Base-by-base conservation (phyloP, 2,113 vertebrate genomes). In the Lophura nycthemera region DNA sequence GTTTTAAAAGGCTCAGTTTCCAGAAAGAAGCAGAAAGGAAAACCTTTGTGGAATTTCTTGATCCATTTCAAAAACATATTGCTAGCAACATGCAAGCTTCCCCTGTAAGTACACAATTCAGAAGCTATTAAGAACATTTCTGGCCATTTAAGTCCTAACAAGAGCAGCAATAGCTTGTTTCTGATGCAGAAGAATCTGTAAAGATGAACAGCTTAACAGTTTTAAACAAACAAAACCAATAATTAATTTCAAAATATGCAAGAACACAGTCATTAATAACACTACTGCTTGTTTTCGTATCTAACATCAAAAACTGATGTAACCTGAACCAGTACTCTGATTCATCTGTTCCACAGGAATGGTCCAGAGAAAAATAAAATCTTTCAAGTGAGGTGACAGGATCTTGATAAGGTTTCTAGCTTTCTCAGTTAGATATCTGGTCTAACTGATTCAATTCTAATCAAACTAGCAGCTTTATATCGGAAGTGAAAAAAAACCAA, bases 1-100 rank as follows among this genome's bases (percentile, higher is more conserved):
- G 21, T 60, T 89, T 88, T 47, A 67, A 95, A 94, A 95, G 57
- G 61, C 71, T 77, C 17, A 60, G 74, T 65, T 85, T 71, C 25
- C 67, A 83, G 64, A 45, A 52, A 40, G n/a, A 69, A 86, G 56
- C 24, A 88, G 57, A 80, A 86, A 79, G 61, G 6, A 43, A 66
- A 92, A 59, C 32, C 24, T 63, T 54, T 54, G 43, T 70, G 17
- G 56, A 91, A 69, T 87, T 75, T 78, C 36, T 73, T 34, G 15
- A 66, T 54, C 61, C 56, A 54, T 72, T 63, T 80, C 4, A 69
- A 94, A 90, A 89, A 40, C 1, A 1, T 36, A 65, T 3, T 72
- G 29, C 25, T 52, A 79, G 25, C 25, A 89, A 75, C 38, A 56
- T 4, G 29, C 6, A 43, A 83, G 48, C 7, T 57, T 66, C 52